phyloP scores from a whole-genome alignment of 2,797 vertebrate species.

The Petrocephalus sullivani region DNA sequence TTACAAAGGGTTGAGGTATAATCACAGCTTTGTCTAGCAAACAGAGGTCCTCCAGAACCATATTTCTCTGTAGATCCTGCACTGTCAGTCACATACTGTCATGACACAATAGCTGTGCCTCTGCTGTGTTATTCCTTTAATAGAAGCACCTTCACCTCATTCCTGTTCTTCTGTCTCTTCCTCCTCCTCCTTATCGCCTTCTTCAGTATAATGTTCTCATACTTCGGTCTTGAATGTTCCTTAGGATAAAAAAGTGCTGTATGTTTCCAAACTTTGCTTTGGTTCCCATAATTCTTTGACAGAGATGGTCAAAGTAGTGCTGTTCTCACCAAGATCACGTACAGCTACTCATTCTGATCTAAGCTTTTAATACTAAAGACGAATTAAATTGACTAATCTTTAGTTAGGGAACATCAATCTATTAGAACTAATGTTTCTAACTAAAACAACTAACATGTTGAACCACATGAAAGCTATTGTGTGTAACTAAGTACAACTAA shows the following conservation, averaged over 20 bases:
- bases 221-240: slow-evolving; percentile 88
- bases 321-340: not conserved
- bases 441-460: not conserved
- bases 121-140: not conserved
- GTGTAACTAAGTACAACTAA: not conserved
- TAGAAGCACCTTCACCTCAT: slow-evolving; percentile 50
- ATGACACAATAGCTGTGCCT: not conserved
- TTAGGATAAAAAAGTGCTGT: slow-evolving; percentile 35
- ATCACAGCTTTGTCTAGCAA: not conserved
- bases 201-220: slow-evolving; percentile 80
- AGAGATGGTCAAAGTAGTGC: not conserved
- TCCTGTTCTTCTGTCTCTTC: slow-evolving; percentile 48
- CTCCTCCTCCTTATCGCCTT: slow-evolving; percentile 70
- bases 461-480: not conserved
- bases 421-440: not conserved
- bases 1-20: not conserved
- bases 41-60: not conserved
- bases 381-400: not conserved
- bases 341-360: not conserved
- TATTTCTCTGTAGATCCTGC: not conserved
- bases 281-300: not conserved
- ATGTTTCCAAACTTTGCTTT: not conserved
- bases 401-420: not conserved
- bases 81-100: not conserved
- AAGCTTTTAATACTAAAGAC: not conserved